Conservation (phyloP, 2,113 vertebrate genomes). For the Forbesichthys papilliferus region DNA sequence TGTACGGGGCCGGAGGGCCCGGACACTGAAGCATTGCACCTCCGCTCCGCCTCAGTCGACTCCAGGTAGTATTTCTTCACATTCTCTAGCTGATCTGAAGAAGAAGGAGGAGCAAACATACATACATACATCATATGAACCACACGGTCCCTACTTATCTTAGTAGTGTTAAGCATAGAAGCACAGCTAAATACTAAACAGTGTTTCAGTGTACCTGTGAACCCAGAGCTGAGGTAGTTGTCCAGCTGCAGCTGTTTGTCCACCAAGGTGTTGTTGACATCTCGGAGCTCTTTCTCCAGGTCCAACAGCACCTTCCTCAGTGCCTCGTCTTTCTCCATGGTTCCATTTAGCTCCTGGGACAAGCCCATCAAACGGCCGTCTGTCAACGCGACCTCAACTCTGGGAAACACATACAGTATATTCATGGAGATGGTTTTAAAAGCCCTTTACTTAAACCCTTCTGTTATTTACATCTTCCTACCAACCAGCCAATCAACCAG, state of each 20-base stretch:
- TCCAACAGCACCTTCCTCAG: conserved; percentile 52
- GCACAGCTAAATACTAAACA: too few relatives aligned
- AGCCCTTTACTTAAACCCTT: background rate
- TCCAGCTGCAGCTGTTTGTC: conserved; percentile 59
- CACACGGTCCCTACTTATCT: too few relatives aligned
- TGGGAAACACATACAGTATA: conserved; percentile 30
- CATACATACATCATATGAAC: background rate
- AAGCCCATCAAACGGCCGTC: conserved; percentile 66
- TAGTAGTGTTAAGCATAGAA: too few relatives aligned
- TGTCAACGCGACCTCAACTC: conserved; percentile 69
- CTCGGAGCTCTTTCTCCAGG: conserved; percentile 56
- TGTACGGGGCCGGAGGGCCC: conserved; percentile 64
- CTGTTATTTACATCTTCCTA: too few relatives aligned
- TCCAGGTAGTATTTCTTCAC: conserved; percentile 67
- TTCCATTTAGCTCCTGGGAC: conserved; percentile 58
- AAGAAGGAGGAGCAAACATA: background rate
- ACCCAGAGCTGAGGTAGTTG: conserved; percentile 60
- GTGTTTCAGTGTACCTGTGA: conserved; percentile 67
- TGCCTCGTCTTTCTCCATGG: conserved; percentile 26
- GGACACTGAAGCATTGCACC: conserved; percentile 60
- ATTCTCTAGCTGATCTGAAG: conserved; percentile 78
- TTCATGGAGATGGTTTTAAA: background rate
- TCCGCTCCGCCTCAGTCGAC: conserved; percentile 67
- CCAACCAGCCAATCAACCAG: background rate
- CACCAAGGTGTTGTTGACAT: conserved; percentile 73